Percentiles rank a stretch among this genome's conserved stretches.
phyloP scores from a whole-genome alignment of 2,113 vertebrate species.

The Lepus americanus region DNA sequence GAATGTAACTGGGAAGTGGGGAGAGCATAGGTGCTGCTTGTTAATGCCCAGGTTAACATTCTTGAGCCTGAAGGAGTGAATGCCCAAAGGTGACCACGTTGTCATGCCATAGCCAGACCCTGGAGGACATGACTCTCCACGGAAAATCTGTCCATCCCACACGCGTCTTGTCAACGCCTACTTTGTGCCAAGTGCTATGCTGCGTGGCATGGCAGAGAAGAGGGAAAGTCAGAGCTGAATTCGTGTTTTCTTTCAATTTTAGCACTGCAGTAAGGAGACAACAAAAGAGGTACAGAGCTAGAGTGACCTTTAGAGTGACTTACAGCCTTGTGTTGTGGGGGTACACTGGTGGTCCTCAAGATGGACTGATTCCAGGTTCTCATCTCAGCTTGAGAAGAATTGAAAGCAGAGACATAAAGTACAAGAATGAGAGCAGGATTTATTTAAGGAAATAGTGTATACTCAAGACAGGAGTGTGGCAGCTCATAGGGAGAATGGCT shows the following conservation, averaged over 20 bases:
- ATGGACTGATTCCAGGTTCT: no score
- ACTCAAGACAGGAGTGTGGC: no score
- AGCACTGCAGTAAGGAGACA: not conserved
- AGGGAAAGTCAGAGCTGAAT: not conserved
- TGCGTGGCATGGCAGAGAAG: accelerated
- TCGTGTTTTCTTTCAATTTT: not conserved
- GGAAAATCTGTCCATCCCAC: not conserved
- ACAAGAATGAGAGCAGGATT: no score
- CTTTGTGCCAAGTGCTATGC: not conserved
- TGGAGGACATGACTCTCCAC: not conserved
- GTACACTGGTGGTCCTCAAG: no score
- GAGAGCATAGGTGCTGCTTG: not conserved
- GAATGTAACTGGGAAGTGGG: no score
- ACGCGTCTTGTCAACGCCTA: accelerated
- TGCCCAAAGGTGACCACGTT: accelerated
- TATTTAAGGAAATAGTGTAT: no score
- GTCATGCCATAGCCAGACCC: not conserved
- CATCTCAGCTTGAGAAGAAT: no score
- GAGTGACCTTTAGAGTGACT: not conserved
- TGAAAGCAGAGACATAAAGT: no score
- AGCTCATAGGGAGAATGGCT: no score
- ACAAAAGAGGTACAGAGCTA: not conserved
- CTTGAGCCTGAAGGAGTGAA: not conserved
- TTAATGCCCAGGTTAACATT: not conserved
- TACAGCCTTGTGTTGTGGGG: no score